Conservation (phyloP, 1,140 invertebrate genomes). For the Aphaenogaster floridana region DNA sequence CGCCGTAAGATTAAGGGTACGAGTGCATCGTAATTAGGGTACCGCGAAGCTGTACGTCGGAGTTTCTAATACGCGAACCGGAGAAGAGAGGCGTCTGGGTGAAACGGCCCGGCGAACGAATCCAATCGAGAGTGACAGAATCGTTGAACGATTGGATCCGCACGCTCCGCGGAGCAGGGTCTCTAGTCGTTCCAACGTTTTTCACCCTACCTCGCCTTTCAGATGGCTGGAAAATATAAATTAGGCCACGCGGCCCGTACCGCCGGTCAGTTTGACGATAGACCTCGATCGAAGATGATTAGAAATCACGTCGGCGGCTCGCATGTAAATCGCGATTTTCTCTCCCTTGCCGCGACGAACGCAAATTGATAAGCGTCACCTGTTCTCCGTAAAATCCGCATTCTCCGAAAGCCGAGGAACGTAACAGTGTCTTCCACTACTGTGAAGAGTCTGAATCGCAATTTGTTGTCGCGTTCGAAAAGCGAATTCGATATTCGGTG, state of each 20-base stretch:
- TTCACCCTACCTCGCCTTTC: slow-evolving; percentile 72
- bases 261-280: slow-evolving; percentile 78
- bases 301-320: slow-evolving; percentile 62
- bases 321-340: slow-evolving; percentile 26
- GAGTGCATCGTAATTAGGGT: slow-evolving; percentile 35
- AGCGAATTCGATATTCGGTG: slow-evolving; percentile 4
- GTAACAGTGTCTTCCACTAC: neutral
- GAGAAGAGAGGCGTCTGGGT: slow-evolving; percentile 62
- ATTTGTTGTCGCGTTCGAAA: neutral
- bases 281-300: slow-evolving; percentile 75
- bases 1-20: neutral
- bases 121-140: slow-evolving; percentile 78
- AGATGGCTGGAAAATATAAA: slow-evolving; percentile 83
- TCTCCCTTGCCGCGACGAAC: neutral
- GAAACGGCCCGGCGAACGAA: slow-evolving; percentile 60
- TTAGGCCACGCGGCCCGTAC: slow-evolving; percentile 74
- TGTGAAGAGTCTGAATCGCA: neutral
- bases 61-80: slow-evolving; percentile 47
- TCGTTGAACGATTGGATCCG: slow-evolving; percentile 59
- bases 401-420: neutral
- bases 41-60: neutral
- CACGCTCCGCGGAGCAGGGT: slow-evolving; percentile 69
- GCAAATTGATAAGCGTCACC: neutral
- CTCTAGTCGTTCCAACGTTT: slow-evolving; percentile 62
- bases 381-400: neutral